Conservation (phyloP, 2,888 invertebrate genomes). For the Leptopilina myrica region DNA sequence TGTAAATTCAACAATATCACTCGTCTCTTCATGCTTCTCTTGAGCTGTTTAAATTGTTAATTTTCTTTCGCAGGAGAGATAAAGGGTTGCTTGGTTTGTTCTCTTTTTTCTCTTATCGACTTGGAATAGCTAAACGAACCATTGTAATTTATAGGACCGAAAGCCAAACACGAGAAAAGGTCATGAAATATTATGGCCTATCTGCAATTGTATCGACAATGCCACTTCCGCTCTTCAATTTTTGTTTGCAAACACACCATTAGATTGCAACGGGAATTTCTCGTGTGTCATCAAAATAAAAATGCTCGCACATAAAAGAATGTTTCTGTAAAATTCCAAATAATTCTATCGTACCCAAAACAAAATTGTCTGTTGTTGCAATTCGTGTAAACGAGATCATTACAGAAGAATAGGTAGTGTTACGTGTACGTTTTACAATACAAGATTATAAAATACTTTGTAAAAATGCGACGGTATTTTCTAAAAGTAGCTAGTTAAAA, state of each 20-base stretch:
- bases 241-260: not conserved
- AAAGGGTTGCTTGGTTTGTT: no score
- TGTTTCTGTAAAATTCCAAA: not conserved
- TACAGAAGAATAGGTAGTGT: no score
- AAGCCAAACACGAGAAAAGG: conserved; percentile 15
- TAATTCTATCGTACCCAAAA: not conserved
- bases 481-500: no score
- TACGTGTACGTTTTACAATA: no score
- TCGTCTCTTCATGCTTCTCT: conserved; percentile 14
- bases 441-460: no score
- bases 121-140: conserved; percentile 36
- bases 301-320: not conserved
- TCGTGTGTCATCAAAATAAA: not conserved
- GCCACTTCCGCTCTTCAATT: conserved; percentile 18
- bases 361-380: no score
- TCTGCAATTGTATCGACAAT: conserved; percentile 30
- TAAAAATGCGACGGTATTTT: no score
- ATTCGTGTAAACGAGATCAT: no score
- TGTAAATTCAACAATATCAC: conserved; percentile 11
- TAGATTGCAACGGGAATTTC: not conserved
- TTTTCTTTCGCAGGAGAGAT: conserved; percentile 11
- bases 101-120: conserved; percentile 17
- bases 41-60: conserved; percentile 31
- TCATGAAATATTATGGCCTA: conserved; percentile 14
- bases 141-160: conserved; percentile 29